Evolutionary conservation across 2,797 vertebrate genomes (phyloP).

Genomic region (Cryptoprocta ferox): DNA sequence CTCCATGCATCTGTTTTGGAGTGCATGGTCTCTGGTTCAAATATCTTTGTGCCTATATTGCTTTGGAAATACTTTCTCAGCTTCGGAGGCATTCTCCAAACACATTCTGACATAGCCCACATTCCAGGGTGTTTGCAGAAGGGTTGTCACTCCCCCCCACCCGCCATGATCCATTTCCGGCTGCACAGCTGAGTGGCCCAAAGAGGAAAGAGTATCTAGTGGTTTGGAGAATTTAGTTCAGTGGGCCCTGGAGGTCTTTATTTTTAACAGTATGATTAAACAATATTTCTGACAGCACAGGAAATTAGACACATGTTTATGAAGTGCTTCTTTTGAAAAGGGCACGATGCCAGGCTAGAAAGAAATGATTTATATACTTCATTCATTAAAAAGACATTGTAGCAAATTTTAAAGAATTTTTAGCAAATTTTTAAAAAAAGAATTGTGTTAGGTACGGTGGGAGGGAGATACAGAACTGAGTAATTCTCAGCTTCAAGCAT

Average conservation of each 20-base stretch:
- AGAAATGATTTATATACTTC: background rate
- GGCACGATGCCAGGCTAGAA: background rate
- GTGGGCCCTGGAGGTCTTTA: conserved; percentile 19
- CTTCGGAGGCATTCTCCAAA: conserved; percentile 40
- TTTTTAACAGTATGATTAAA: conserved; percentile 65
- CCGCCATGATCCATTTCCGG: conserved; percentile 5
- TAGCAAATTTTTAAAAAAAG: no score
- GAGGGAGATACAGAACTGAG: background rate
- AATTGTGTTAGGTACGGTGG: background rate
- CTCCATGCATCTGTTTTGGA: background rate
- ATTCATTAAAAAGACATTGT: conserved; percentile 22
- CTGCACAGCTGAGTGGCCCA: conserved; percentile 71
- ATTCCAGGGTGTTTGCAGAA: conserved; percentile 48
- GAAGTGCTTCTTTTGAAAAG: conserved; percentile 38
- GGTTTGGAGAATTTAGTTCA: conserved; percentile 46
- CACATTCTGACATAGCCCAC: conserved; percentile 41
- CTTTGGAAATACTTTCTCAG: conserved; percentile 36
- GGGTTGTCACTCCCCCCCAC: background rate
- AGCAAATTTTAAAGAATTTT: background rate
- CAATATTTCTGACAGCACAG: conserved; percentile 56
- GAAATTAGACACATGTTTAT: conserved; percentile 33
- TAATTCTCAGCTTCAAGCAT: background rate
- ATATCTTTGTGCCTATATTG: background rate
- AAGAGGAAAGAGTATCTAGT: conserved; percentile 52
- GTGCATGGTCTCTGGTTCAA: background rate